These are phyloP conservation scores for Hydrochoerus hydrochaeris DNA, from an alignment of 2,113 vertebrate species.

Conservation along the genomic window DNA sequence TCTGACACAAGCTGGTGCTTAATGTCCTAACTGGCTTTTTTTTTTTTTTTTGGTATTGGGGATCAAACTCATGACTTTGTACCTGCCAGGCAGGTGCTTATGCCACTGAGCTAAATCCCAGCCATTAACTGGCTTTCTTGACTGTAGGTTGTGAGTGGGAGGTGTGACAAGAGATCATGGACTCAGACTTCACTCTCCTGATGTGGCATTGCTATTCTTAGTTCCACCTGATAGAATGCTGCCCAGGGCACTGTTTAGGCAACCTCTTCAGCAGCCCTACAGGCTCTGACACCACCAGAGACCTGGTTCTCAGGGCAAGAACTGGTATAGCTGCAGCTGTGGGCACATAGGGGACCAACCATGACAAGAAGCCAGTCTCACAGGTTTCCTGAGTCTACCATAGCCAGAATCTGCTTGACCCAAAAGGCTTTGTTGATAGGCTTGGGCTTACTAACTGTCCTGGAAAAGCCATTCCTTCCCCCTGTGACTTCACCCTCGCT, in stretches of 20 bases:
- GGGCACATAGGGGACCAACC: neutral
- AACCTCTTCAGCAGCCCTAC: neutral
- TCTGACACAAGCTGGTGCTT: neutral
- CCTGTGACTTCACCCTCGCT: neutral
- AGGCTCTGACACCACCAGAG: neutral
- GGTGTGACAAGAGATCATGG: neutral
- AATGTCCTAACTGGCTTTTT: neutral
- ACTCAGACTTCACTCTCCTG: neutral
- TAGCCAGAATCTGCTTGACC: neutral
- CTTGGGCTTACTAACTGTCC: neutral
- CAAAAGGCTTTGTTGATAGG: neutral
- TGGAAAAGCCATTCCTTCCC: neutral
- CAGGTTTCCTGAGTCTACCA: neutral
- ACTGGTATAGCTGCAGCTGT: neutral
- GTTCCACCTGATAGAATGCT: neutral
- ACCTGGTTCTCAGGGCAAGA: neutral
- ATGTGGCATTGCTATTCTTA: neutral
- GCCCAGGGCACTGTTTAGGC: neutral
- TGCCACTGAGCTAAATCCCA: too few relatives aligned
- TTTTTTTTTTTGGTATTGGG: too few relatives aligned
- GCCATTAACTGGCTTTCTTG: neutral
- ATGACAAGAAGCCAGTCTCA: neutral
- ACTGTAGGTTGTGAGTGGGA: neutral
- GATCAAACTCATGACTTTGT: too few relatives aligned
- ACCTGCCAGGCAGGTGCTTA: too few relatives aligned